Percentiles rank a stretch among this genome's conserved stretches.
Conservation (phyloP, 2,888 invertebrate genomes). For the Hyposoter didymator region DNA sequence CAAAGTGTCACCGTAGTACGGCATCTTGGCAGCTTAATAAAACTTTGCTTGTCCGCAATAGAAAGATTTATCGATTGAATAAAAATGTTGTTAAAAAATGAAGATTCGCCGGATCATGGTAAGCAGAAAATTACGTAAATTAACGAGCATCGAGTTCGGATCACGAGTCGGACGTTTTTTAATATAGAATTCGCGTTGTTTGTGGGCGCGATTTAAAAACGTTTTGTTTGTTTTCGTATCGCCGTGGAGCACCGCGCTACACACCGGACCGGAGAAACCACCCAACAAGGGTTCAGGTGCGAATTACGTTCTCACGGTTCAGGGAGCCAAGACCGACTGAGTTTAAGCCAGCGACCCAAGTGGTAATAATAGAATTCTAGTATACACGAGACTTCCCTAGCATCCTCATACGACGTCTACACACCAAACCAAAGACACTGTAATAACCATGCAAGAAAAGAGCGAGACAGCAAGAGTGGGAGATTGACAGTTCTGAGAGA, state of each 20-base stretch:
- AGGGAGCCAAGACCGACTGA: conserved; percentile 84
- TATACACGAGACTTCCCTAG: conserved; percentile 80
- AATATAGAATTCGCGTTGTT: background rate
- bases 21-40: conserved; percentile 73
- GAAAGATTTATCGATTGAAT: conserved; percentile 21
- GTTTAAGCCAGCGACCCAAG: conserved; percentile 81
- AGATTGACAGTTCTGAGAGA: conserved; percentile 18
- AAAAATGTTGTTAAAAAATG: background rate
- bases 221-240: background rate
- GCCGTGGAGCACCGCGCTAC: conserved; percentile 42
- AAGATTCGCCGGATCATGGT: background rate
- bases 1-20: conserved; percentile 81
- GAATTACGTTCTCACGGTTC: conserved; percentile 82
- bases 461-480: conserved; percentile 34
- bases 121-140: background rate
- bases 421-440: conserved; percentile 67
- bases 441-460: conserved; percentile 74
- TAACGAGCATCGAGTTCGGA: background rate
- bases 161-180: conserved; percentile 8
- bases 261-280: conserved; percentile 63
- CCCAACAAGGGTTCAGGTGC: conserved; percentile 75
- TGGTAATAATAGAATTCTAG: conserved; percentile 83
- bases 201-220: conserved; percentile 8
- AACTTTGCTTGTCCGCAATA: background rate
- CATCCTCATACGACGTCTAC: conserved; percentile 63